Base-by-base conservation (phyloP, 2,113 vertebrate genomes). In the Tichodroma muraria region DNA sequence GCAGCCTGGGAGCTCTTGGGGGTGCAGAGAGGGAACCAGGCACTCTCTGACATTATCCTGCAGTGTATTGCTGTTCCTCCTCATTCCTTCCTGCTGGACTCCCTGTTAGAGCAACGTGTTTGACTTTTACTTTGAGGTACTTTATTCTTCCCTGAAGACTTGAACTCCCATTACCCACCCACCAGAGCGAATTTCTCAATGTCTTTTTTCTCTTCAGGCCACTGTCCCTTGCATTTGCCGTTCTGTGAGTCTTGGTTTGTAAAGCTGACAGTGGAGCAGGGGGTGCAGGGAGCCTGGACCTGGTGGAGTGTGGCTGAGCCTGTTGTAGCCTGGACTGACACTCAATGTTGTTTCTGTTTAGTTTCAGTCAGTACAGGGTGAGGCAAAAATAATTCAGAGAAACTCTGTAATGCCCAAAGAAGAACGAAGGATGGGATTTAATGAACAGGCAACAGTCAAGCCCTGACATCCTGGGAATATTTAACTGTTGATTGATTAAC, bases 1-100 rank as follows among this genome's bases (percentile, higher is more conserved):
- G 9, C 33, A 56, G 33, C 27, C 19, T 35, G 5, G 20, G 54
- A 27, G 28, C 2, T 44, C 12, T 1, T 35, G 64, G 61, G 31
- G 25, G 4, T 53, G 57, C 61, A 31, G 49, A 27, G 38, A 31
- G 45, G 33, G 47, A 52, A 11, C 5, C 1, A 1, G 2, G 7
- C 56, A 0, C 35, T 23, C 0, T 15, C 27, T 24, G 49, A 6
- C 4, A 1, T 12, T 20, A 5, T 2, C 31, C 1, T 12, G 35
- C 30, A 37, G 27, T 10, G 5, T 38, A 11, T 11, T 22, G 21
- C 35, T 78, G 23, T 13, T 78, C 18, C 35, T 70, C 30, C 44
- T 83, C 14, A 0, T 15, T 25, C 59, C 40, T 42, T 49, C 37
- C 59, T 59, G 45, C 42, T 42, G 71, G 15, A 6, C 56, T 86